Base-by-base conservation (phyloP, 2,888 invertebrate genomes). In the Atethmia centrago region DNA sequence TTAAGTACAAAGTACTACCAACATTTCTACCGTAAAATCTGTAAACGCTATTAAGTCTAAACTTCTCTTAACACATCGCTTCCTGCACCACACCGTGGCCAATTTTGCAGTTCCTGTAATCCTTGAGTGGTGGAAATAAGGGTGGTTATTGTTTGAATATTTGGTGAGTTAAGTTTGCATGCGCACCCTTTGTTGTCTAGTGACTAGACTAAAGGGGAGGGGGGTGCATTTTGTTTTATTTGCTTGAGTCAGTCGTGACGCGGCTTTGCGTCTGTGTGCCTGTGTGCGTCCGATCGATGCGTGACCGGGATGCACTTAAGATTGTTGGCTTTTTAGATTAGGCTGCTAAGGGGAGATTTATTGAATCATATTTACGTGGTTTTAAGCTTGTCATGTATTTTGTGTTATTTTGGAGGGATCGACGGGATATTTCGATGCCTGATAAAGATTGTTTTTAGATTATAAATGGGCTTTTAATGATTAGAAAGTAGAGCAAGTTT, bases 141-240 rank as follows among this genome's bases (percentile, higher is more conserved):
- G 86, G 63, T 74, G n/a, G 83, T 77, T 86, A 89, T 92, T 12
- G 77, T 67, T 69, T 85, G 74, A 69, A 40, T 53, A 8, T 12
- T 28, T 51, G 61, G 53, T 56, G 77, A 71, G 75, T 79, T 90
- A 91, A 89, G 86, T 89, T 93, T 88, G 94, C 82, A 78, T 82
- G 88, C 82, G 88, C 90, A 92, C 92, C 93, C 95, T 95, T 95
- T 95, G 95, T 95, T 95, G 95, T 95, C 95, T 95, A 93, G 92
- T 85, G 93, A 92, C 94, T 93, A 94, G 95, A 94, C 95, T 89
- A 89, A 85, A 88, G 91, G 91, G 90, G 85, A 42, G 87, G 91
- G 92, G 93, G 91, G 73, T 91, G 91, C 92, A 91, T 94, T 95
- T 95, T 94, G 94, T 94, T 95, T 95, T 95, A 94, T 95, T 95